Evolutionary conservation across 1,140 invertebrate genomes (phyloP), one percentile per base, ranked within the genome.

Genomic region (Sinella curviseta): DNA sequence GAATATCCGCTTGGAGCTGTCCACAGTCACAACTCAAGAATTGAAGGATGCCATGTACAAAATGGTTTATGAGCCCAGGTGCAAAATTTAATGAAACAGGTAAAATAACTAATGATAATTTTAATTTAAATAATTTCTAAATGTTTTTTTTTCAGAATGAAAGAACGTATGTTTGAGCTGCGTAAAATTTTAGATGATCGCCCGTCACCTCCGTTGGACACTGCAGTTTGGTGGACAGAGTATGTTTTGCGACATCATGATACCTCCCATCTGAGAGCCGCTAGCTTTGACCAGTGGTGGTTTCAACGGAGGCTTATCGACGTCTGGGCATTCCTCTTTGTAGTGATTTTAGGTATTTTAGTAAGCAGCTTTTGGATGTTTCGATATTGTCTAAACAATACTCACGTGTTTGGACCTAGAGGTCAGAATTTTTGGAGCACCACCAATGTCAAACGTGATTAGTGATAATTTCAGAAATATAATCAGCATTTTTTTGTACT

Each of bases 161-260:
- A 60, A 60, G 8, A 60, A 3, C 55, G 55, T 3, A 14, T 60
- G 14, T 24, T 14, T 4, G 55, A 60, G 24, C 55, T 60, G 8
- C 55, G n/a, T 17, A 60, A 8, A n/a, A 60, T 60, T 3, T 4
- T 60, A 14, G 12, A 4, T 4, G 55, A 60, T 24, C 12, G 24
- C 12, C 55, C 55, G 24, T 17, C 24, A 24, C 12, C 8, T 4
- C 14, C 55, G 8, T 3, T 60, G 8, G n/a, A 60, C 14, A 60
- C 60, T 55, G 86, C 88, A 14, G 85, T 88, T 30, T 90, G 86
- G 86, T 90, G 89, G 89, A 88, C 87, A 12, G 90, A 91, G 81
- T 90, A 89, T 83, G 87, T 90, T 20, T 85, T 90, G 34, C 84
- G 89, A 35, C 86, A 90, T 78, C 87, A 88, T 54, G 89, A 89